phyloP scores from a whole-genome alignment of 1,140 invertebrate genomes.

The Spodoptera litura region DNA sequence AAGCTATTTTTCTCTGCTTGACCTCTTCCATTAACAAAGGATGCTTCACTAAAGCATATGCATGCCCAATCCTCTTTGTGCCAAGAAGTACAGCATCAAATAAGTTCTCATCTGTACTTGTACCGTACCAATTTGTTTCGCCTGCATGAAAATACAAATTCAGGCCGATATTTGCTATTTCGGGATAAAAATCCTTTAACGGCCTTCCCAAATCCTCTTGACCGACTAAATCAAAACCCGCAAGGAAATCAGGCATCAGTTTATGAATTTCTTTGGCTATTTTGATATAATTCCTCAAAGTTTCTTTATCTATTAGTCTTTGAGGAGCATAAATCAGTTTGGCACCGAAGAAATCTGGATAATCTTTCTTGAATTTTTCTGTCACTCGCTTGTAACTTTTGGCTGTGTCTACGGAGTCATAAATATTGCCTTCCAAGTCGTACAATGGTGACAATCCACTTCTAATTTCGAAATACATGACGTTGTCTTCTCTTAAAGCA shows the following conservation, averaged over 20 bases:
- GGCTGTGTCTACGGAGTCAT: slow-evolving; percentile 86
- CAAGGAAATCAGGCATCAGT: slow-evolving; percentile 87
- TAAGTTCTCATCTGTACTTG: slow-evolving; percentile 89
- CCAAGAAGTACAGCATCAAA: slow-evolving; percentile 93
- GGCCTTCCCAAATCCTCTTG: slow-evolving; percentile 90
- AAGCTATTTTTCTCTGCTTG: slow-evolving; percentile 89
- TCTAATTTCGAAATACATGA: slow-evolving; percentile 92
- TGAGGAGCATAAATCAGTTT: slow-evolving; percentile 91
- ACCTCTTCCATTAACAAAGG: slow-evolving; percentile 89
- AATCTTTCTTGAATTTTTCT: slow-evolving; percentile 86
- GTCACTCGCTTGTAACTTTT: slow-evolving; percentile 87
- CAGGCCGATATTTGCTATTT: slow-evolving; percentile 86
- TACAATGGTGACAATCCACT: slow-evolving; percentile 87
- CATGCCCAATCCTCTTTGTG: slow-evolving; percentile 90
- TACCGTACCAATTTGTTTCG: slow-evolving; percentile 93
- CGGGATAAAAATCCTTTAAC: slow-evolving; percentile 87
- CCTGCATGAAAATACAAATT: slow-evolving; percentile 93
- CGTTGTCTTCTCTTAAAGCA: slow-evolving; percentile 91
- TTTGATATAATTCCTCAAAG: slow-evolving; percentile 83
- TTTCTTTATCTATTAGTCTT: slow-evolving; percentile 71
- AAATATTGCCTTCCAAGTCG: slow-evolving; percentile 88
- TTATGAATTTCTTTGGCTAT: slow-evolving; percentile 82
- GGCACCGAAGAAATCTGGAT: slow-evolving; percentile 90
- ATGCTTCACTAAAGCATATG: slow-evolving; percentile 91
- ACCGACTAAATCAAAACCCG: slow-evolving; percentile 92